Evolutionary conservation across 2,888 invertebrate genomes (phyloP).

Genomic region (Mythimna albipuncta): DNA sequence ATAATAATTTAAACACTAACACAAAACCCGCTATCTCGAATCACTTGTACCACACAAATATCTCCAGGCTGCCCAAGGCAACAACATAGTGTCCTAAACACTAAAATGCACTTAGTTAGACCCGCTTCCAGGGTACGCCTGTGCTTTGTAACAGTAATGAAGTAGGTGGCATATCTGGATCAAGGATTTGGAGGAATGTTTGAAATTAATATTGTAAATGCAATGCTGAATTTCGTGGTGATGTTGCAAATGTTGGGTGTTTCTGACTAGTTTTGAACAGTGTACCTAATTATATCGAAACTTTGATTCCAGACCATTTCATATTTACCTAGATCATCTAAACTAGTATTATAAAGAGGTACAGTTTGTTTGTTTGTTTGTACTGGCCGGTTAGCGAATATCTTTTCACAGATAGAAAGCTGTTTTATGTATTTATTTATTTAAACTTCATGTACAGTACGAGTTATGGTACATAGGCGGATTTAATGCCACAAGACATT

Average conservation of each 20-base stretch:
- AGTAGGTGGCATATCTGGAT: constrained; percentile 31
- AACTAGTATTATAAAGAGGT: too few relatives aligned
- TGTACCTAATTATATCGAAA: too few relatives aligned
- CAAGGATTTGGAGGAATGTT: constrained; percentile 22
- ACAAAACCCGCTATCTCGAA: not conserved
- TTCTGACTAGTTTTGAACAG: too few relatives aligned
- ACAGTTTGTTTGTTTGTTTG: too few relatives aligned
- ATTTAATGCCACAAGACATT: too few relatives aligned
- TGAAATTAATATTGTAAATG: constrained; percentile 35
- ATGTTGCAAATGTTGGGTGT: not conserved
- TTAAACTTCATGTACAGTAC: too few relatives aligned
- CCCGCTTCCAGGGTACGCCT: constrained; percentile 41
- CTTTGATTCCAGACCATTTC: too few relatives aligned
- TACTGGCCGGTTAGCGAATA: too few relatives aligned
- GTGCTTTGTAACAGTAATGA: constrained; percentile 56
- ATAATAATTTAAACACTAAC: not conserved
- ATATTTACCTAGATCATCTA: too few relatives aligned
- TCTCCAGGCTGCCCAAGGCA: constrained; percentile 48
- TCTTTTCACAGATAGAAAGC: too few relatives aligned
- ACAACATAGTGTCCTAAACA: constrained; percentile 62
- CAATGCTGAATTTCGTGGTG: constrained; percentile 17
- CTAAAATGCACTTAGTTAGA: constrained; percentile 70
- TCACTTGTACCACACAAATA: constrained; percentile 20
- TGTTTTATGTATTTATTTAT: too few relatives aligned
- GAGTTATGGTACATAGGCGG: too few relatives aligned